Evolutionary conservation across 2,888 invertebrate species (phyloP), one percentile per base, ranked within the genome.

Genomic region (Falcaria lacertinaria): DNA sequence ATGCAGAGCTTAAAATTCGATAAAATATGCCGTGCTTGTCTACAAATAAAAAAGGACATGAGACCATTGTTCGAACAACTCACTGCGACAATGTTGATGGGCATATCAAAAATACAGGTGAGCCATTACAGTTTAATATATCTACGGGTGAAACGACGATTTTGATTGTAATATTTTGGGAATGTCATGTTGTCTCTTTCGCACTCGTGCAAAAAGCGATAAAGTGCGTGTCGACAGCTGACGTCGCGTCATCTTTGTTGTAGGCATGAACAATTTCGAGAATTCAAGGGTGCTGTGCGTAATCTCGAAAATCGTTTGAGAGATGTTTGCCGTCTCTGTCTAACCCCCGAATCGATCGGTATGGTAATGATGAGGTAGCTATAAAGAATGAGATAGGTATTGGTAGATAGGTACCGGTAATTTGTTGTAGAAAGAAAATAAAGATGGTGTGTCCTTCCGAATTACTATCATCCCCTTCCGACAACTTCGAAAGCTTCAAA

Each of bases 1-100:
- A 59, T 64, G 40, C 74, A 66, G 47, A 71, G 68, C 57, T 72
- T 83, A 45, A 80, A 83, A 54, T 80, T 92, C 59, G 92, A 92
- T 56, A 92, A 92, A 81, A 91, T 92, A 64, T 92, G 92, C 73
- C 90, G 92, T 15, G 90, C 91, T 41, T 92, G 92, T 74, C 82
- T 92, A 62, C 89, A 90, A 54, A 86, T 90, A 58, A 92, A 92
- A 65, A 92, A 91, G 66, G 92, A 92, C 63, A 92, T 92, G 92
- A 81, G 92, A 56, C 92, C 92, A 19, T 69, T 92, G 47, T 92
- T 92, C 63, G 91, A 91, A 54, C 92, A 92, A 69, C 90, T 91
- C 52, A 91, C 92, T 34, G 91, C 92, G 14, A 91, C 92, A 53
- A 92, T 92, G 92, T 60, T 92, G 57, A 92, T 91, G 91, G 91